Base-by-base conservation (phyloP, 2,797 vertebrate species). In the Coregonus suidteri region DNA sequence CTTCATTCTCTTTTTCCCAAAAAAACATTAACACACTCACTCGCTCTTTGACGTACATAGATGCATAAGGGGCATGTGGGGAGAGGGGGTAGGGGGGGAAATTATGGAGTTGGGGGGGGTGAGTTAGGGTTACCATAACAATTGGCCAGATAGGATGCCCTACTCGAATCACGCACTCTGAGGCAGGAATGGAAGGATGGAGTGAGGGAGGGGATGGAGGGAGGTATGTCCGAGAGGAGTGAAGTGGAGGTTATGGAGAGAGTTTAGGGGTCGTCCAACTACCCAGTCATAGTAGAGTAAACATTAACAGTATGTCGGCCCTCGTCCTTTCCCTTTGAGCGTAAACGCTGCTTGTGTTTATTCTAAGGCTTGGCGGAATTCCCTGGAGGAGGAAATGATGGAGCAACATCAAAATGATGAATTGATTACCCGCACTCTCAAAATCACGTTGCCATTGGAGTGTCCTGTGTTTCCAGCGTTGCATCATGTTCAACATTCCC, bases 381-480 rank as follows among this genome's bases (percentile, higher is more conserved):
- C 91, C 91, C 91, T 83, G 1, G 34, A 90, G 93, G 91, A 93
- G 93, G 92, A 93, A 93, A 94, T 92, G 86, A 88, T 82, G 79
- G 78, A 74, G 79, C 79, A 78, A 83, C 77, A 79, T 85, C 86
- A 89, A 90, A 91, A 81, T 90, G 52, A 90, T 92, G 85, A 87
- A 90, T 88, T 87, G 91, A 90, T 90, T 88, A 87, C 81, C 76
- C 37, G 78, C 87, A 87, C 78, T 84, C 85, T 78, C 76, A 82
- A 86, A 88, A 91, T 88, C 81, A 79, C 20, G 75, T 83, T 84
- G 83, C 83, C 81, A 77, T 81, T 64, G 70, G 70, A 76, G 76
- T 71, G 81, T 84, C 83, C 80, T 80, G 78, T 82, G 84, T 85
- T 62, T 78, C 83, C 81, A 72, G 69, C 0, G 72, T 82, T 91